Evolutionary conservation across 1,140 invertebrate species (phyloP).

Genomic region (Diprion similis): DNA sequence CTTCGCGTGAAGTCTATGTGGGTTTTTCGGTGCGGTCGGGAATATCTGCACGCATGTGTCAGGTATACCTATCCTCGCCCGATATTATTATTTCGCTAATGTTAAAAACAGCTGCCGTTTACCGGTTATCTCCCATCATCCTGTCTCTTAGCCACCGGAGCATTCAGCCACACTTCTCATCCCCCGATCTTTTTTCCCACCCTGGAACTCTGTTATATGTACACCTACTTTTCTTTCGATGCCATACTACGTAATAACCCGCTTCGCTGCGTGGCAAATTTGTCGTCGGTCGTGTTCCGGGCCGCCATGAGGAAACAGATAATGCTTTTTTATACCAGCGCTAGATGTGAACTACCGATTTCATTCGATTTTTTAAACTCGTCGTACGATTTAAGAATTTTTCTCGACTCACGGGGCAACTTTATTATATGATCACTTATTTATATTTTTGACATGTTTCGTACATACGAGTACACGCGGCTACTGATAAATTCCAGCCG

Average conservation of each 20-base stretch:
- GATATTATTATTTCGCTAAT: conserved; percentile 36
- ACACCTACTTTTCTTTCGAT: not conserved
- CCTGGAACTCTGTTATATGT: not conserved
- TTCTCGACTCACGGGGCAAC: too few species aligned
- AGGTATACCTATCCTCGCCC: conserved; percentile 30
- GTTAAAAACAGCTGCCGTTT: conserved; percentile 48
- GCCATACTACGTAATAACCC: not conserved
- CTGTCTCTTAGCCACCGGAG: conserved; percentile 38
- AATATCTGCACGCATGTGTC: conserved; percentile 18
- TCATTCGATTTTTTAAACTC: too few species aligned
- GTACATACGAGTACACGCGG: too few species aligned
- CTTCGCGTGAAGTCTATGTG: conserved; percentile 29
- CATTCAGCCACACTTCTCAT: conserved; percentile 10
- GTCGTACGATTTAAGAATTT: too few species aligned
- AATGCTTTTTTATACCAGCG: too few species aligned
- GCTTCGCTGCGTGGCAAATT: not conserved
- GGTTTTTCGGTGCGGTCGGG: conserved; percentile 17
- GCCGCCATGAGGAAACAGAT: too few species aligned
- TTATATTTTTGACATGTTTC: too few species aligned
- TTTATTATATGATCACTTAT: too few species aligned
- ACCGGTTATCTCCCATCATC: conserved; percentile 38
- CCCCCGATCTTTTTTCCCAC: not conserved
- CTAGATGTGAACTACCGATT: too few species aligned
- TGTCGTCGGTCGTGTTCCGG: not conserved
- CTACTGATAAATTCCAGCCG: too few species aligned